These are phyloP conservation scores for Onthophagus taurus DNA, from an alignment of 1,140 invertebrate species.

Conservation along the genomic window DNA sequence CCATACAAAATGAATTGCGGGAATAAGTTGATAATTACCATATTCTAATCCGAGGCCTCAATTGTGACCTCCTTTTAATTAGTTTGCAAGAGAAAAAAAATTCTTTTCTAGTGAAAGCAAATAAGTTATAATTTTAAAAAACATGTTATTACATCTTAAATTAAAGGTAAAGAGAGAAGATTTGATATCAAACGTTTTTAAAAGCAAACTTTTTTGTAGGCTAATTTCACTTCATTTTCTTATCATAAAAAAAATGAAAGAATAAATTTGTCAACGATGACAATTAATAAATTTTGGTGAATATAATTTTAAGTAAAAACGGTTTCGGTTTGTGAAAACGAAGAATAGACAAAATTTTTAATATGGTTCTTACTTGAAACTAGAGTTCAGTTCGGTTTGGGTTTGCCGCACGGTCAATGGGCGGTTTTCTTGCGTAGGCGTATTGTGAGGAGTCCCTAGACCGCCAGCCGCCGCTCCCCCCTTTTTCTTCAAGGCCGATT, in stretches of 20 bases:
- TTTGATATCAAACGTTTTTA: too few relatives aligned
- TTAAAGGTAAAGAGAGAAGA: too few relatives aligned
- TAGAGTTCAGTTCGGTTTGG: constrained; percentile 53
- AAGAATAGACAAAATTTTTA: too few relatives aligned
- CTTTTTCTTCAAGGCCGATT: constrained; percentile 86
- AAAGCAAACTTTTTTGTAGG: too few relatives aligned
- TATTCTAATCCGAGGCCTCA: constrained; percentile 81
- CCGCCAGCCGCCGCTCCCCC: constrained; percentile 47
- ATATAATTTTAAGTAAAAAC: not conserved
- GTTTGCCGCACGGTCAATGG: constrained; percentile 62
- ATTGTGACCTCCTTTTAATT: constrained; percentile 76
- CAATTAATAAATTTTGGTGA: not conserved
- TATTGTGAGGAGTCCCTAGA: constrained; percentile 53
- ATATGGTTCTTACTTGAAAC: constrained; percentile 45
- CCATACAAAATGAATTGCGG: not conserved
- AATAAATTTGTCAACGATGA: not conserved
- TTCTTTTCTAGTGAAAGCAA: too few relatives aligned
- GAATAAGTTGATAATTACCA: constrained; percentile 59
- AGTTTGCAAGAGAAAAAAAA: too few relatives aligned
- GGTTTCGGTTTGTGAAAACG: too few relatives aligned
- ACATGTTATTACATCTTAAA: too few relatives aligned
- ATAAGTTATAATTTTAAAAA: too few relatives aligned
- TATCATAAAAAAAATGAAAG: not conserved
- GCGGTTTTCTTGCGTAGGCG: constrained; percentile 68
- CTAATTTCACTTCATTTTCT: not conserved